Percentiles rank a stretch among this genome's conserved stretches.
Conservation (phyloP, 2,113 vertebrate species). For the Sminthopsis crassicaudata region DNA sequence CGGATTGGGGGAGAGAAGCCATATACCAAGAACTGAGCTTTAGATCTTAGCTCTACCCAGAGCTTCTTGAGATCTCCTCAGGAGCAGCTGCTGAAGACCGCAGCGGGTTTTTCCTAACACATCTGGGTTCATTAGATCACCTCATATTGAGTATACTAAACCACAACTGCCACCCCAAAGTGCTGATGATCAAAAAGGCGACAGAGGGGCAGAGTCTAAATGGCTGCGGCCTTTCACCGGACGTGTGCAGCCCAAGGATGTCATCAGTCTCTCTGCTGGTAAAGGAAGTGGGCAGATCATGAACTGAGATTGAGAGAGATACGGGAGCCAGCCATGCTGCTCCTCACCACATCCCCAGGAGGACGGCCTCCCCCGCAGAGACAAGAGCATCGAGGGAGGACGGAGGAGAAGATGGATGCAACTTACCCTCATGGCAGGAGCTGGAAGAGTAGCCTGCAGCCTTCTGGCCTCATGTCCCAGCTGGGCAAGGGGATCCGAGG, state of each 20-base stretch:
- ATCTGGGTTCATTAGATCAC: no score
- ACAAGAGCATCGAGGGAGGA: background rate
- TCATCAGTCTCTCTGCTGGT: background rate
- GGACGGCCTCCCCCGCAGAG: background rate
- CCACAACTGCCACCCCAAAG: background rate
- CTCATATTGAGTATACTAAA: background rate
- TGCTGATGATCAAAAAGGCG: background rate
- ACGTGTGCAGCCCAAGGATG: background rate
- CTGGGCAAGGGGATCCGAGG: background rate
- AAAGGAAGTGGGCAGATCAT: background rate
- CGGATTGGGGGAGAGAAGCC: no score
- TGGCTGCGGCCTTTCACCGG: background rate
- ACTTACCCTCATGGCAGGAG: background rate
- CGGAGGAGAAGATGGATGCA: background rate
- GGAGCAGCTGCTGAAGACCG: background rate
- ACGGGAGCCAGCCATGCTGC: background rate
- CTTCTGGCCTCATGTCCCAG: background rate
- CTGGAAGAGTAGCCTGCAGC: background rate
- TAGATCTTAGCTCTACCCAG: background rate
- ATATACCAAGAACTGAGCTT: background rate
- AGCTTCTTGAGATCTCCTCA: background rate
- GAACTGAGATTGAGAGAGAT: background rate
- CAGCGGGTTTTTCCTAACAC: background rate
- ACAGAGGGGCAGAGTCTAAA: background rate
- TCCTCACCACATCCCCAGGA: background rate